Evolutionary conservation across 2,797 vertebrate genomes (phyloP), one percentile per base, ranked within the genome.

Genomic region (Acanthurus lineatus): DNA sequence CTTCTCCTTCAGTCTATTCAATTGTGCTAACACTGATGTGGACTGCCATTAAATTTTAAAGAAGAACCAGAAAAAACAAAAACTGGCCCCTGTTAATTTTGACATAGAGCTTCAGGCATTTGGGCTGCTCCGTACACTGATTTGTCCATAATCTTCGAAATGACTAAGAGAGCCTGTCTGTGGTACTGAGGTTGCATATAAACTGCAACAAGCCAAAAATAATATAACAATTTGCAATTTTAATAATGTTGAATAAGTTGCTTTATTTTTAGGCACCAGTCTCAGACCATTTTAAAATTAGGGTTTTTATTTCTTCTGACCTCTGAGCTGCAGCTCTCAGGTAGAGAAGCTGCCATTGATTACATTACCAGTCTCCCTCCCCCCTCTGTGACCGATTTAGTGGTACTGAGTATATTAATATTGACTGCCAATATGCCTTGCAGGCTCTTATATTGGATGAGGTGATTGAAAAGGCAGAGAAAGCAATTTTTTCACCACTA

Each of bases 321-420:
- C 82, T 72, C 57, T 69, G 52, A 54, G 66, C 78, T 84, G 54
- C 56, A 82, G 79, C 54, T 69, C 78, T 57, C 78, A 87, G 86
- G 82, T 87, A 78, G 69, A 74, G 81, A 90, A 86, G 75, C 88
- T 82, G 85, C 77, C 80, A 90, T 91, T 91, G 91, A 92, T 95
- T 92, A 81, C 81, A 90, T 93, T 86, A 80, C 69, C 84, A 85
- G 81, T 25, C 77, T 65, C 77, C 86, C 88, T 77, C 40, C 82
- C 86, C 81, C 85, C 70, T 74, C 56, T 70, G 69, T 81, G 81
- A 88, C 76, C 53, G 64, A 86, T 66, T 94, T 90, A 86, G 80
- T 90, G 83, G 62, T 67, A 81, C 80, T 82, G 82, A 91, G 90
- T 95, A 83, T 94, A 95, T 95, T 95, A 95, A 94, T 93, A 95